These are phyloP conservation scores for Drosophila anceps DNA, from an alignment of 2,888 invertebrate species.

Conservation along the genomic window DNA sequence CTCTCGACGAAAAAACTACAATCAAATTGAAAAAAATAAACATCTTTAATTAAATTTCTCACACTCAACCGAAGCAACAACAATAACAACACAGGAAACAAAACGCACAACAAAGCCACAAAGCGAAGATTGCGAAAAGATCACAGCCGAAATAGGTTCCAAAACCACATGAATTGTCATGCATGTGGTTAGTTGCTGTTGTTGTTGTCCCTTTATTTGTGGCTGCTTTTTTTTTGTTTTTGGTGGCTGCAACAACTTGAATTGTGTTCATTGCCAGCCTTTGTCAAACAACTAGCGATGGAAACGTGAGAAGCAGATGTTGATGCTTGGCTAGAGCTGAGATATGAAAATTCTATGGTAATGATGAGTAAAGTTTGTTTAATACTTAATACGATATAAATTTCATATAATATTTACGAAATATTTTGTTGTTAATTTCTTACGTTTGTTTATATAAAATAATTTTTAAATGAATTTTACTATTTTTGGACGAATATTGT, in stretches of 20 bases:
- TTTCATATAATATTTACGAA: no score
- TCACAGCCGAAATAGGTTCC: conserved; percentile 31
- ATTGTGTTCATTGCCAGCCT: conserved; percentile 50
- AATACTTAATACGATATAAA: neutral
- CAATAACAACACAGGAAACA: conserved; percentile 38
- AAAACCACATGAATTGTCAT: conserved; percentile 31
- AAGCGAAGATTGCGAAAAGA: conserved; percentile 46
- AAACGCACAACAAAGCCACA: conserved; percentile 36
- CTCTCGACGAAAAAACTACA: neutral
- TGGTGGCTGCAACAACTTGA: conserved; percentile 23
- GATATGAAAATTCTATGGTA: neutral
- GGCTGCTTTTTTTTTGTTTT: conserved; percentile 3
- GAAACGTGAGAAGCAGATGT: conserved; percentile 14
- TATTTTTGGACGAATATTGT: no score
- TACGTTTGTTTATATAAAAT: no score
- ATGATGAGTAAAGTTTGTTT: neutral
- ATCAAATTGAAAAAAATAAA: conserved; percentile 2
- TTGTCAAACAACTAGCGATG: conserved; percentile 32
- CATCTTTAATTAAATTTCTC: conserved; percentile 55
- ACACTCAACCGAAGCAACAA: conserved; percentile 31
- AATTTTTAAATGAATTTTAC: no score
- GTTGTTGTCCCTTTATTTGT: conserved; percentile 17
- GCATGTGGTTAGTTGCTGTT: conserved; percentile 11
- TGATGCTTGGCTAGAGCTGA: conserved; percentile 5
- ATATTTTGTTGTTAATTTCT: neutral